phyloP scores from a whole-genome alignment of 2,888 invertebrate species.

The Oscheius sp. region DNA sequence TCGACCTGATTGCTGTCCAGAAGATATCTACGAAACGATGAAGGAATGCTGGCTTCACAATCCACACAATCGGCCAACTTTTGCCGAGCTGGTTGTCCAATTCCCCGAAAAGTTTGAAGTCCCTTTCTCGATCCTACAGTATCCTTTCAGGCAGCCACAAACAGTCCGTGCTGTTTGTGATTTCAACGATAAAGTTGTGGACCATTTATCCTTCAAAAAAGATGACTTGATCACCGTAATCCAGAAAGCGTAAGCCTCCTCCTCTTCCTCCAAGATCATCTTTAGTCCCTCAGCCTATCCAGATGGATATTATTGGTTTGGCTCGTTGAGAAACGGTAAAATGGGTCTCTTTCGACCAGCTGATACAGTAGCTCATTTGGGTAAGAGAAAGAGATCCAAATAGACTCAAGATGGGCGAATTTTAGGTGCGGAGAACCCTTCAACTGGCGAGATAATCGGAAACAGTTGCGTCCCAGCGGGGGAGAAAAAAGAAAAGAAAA shows the following conservation, averaged over 20 bases:
- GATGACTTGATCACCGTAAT: constrained; percentile 92
- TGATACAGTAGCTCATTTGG: constrained; percentile 53
- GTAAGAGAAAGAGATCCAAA: constrained; percentile 15
- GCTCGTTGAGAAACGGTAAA: constrained; percentile 82
- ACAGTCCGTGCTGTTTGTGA: constrained; percentile 86
- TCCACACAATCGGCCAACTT: constrained; percentile 85
- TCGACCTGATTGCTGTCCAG: constrained; percentile 80
- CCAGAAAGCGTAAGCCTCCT: constrained; percentile 79
- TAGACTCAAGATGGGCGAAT: background rate
- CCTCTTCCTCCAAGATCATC: background rate
- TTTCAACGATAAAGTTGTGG: constrained; percentile 75
- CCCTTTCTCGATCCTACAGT: background rate
- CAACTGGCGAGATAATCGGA: constrained; percentile 17
- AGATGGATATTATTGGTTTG: constrained; percentile 81
- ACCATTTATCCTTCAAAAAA: constrained; percentile 83
- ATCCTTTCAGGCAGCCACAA: constrained; percentile 76
- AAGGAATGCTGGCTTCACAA: constrained; percentile 95
- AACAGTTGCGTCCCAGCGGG: constrained; percentile 31
- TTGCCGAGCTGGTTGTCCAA: constrained; percentile 79
- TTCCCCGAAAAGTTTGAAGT: constrained; percentile 48
- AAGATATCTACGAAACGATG: constrained; percentile 90
- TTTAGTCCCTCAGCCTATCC: constrained; percentile 61
- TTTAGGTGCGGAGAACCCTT: constrained; percentile 28
- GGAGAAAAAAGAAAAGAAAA: constrained; percentile 44
- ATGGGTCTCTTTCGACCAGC: constrained; percentile 49